Evolutionary conservation across 2,113 vertebrate genomes (phyloP).

Genomic region (Notarius quadriscutis): DNA sequence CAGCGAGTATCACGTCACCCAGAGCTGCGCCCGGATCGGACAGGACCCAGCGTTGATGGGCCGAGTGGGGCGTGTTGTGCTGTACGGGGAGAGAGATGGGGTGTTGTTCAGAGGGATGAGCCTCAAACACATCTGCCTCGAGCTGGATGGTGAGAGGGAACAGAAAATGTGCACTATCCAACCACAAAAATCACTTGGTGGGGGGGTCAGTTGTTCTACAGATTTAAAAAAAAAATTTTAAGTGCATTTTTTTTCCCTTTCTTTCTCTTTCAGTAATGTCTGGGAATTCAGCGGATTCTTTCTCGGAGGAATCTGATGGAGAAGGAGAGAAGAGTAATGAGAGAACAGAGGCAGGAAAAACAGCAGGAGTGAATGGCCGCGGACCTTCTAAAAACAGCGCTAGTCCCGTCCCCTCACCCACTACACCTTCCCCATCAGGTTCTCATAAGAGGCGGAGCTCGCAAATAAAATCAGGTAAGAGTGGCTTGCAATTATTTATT

Average conservation of each 20-base stretch:
- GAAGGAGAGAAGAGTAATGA: conserved; percentile 67
- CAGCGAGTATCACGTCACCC: conserved; percentile 74
- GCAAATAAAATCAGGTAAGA: conserved; percentile 72
- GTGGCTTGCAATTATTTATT: not conserved
- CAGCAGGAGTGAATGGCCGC: conserved; percentile 56
- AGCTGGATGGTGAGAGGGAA: conserved; percentile 71
- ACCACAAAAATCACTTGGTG: not conserved
- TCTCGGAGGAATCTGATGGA: conserved; percentile 71
- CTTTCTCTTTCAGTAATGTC: conserved; percentile 69
- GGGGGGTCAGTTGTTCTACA: not conserved
- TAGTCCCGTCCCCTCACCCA: conserved; percentile 39
- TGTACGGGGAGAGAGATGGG: conserved; percentile 75
- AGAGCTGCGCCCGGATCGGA: conserved; percentile 71
- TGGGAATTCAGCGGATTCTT: conserved; percentile 73
- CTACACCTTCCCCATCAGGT: conserved; percentile 46
- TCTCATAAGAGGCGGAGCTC: conserved; percentile 65
- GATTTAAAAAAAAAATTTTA: not conserved
- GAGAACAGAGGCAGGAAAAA: conserved; percentile 61
- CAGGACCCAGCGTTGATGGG: conserved; percentile 74
- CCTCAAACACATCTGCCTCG: conserved; percentile 77
- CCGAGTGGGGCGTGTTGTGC: conserved; percentile 74
- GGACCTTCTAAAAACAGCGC: conserved; percentile 59
- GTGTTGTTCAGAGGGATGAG: conserved; percentile 78
- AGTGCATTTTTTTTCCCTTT: not conserved
- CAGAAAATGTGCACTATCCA: not conserved